phyloP scores from a whole-genome alignment of 2,888 invertebrate species.

The Caradrina clavipalpis region DNA sequence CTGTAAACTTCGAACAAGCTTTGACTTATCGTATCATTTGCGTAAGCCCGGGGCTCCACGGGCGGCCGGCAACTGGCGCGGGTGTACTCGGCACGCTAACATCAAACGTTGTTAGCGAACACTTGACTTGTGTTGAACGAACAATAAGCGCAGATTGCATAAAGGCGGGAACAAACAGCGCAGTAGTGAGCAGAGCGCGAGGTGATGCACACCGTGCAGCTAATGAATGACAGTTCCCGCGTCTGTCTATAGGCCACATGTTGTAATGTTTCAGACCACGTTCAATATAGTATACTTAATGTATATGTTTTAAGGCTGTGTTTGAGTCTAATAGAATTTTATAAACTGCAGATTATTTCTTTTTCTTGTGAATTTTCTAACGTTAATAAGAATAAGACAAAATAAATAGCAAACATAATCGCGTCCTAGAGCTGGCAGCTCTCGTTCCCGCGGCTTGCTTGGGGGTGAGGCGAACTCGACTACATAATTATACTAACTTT shows the following conservation, averaged over 20 bases:
- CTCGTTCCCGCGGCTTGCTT: too few species aligned
- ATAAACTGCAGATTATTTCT: not conserved
- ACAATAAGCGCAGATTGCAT: slow-evolving; percentile 45
- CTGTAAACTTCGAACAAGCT: slow-evolving; percentile 10
- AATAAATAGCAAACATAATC: slow-evolving; percentile 1
- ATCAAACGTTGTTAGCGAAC: slow-evolving; percentile 12
- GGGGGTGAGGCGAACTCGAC: not conserved
- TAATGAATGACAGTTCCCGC: not conserved
- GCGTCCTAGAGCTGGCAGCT: not conserved
- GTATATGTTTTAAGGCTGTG: not conserved
- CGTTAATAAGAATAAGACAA: not conserved
- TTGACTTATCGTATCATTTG: not conserved
- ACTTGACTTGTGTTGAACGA: slow-evolving; percentile 17
- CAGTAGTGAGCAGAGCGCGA: slow-evolving; percentile 1
- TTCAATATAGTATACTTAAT: not conserved
- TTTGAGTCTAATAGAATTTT: not conserved
- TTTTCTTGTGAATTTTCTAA: not conserved
- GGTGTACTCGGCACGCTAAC: not conserved
- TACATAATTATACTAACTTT: slow-evolving; percentile 12
- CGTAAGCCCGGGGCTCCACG: not conserved
- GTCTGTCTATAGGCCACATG: not conserved
- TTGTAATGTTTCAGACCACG: not conserved
- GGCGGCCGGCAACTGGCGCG: not conserved
- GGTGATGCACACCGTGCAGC: slow-evolving; percentile 1
- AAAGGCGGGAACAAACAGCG: slow-evolving; percentile 36